A percentile compares a stretch with the other conserved stretches of the same genome.
Evolutionary conservation across 35 echinoderm and acorn worm species (phyloP).

Genomic region (Amphiura filiformis): DNA sequence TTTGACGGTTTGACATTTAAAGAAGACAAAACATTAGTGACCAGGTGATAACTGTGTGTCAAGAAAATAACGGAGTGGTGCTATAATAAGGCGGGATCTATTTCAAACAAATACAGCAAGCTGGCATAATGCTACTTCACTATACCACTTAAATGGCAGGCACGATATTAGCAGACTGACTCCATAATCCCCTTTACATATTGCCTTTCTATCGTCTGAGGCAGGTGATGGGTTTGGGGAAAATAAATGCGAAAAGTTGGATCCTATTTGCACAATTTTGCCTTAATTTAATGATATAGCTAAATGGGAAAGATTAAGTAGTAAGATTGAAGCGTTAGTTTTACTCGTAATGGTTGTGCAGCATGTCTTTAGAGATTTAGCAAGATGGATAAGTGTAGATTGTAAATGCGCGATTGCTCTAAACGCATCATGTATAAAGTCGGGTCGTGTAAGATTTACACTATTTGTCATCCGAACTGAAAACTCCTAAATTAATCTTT

Average conservation of each 20-base stretch:
- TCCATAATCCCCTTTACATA: not conserved
- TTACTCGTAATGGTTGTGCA: not conserved
- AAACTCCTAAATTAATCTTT: not conserved
- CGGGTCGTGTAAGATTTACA: not conserved
- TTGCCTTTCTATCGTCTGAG: not conserved
- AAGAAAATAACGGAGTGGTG: too few relatives aligned
- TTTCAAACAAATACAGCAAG: too few relatives aligned
- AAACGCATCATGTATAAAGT: too few relatives aligned
- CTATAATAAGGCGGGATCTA: too few relatives aligned
- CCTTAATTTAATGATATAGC: slow-evolving; percentile 7
- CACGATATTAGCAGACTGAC: too few relatives aligned
- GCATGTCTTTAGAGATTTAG: not conserved
- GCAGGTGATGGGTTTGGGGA: not conserved
- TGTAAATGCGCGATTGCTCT: not conserved
- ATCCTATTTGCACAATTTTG: slow-evolving; percentile 11
- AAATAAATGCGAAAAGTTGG: not conserved
- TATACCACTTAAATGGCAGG: too few relatives aligned
- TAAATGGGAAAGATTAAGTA: slow-evolving; percentile 5
- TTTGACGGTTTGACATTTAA: too few relatives aligned
- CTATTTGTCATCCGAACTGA: not conserved
- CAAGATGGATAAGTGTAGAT: not conserved
- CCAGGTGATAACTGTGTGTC: too few relatives aligned
- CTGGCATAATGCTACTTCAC: too few relatives aligned
- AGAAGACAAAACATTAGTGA: too few relatives aligned
- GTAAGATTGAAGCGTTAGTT: not conserved